Percentiles rank a stretch among this genome's conserved stretches.
These are phyloP conservation scores for Bimastos eiseni DNA, from an alignment of 2,888 invertebrate species.

Conservation along the genomic window DNA sequence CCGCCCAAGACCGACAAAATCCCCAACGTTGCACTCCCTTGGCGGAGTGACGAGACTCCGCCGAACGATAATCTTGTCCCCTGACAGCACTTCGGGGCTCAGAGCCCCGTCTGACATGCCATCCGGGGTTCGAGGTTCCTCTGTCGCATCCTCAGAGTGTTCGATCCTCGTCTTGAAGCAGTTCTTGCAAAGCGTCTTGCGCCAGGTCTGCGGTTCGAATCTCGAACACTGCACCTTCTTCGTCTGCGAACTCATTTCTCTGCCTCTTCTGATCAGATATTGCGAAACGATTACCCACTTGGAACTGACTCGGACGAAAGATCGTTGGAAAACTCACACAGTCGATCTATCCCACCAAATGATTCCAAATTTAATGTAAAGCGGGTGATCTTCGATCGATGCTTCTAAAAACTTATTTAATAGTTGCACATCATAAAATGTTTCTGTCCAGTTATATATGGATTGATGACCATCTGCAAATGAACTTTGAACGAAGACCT, in stretches of 20 bases:
- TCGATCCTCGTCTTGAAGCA: slow-evolving; percentile 44
- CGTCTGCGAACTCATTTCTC: slow-evolving; percentile 19
- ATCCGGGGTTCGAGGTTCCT: not conserved
- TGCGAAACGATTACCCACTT: not conserved
- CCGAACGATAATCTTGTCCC: slow-evolving; percentile 31
- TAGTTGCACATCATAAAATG: not conserved
- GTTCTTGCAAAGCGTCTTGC: slow-evolving; percentile 46
- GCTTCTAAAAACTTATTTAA: not conserved
- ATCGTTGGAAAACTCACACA: not conserved
- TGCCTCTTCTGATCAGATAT: not conserved
- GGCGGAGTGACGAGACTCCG: slow-evolving; percentile 13
- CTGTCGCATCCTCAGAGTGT: slow-evolving; percentile 29
- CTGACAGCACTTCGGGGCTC: slow-evolving; percentile 17
- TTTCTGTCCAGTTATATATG: not conserved
- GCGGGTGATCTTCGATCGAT: not conserved
- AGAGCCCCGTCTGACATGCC: not conserved
- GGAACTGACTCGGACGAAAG: not conserved
- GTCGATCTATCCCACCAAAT: not conserved
- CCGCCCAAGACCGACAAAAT: not conserved
- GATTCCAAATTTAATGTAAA: not conserved
- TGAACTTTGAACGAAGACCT: not conserved
- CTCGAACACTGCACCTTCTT: slow-evolving; percentile 37
- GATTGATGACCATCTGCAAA: not conserved
- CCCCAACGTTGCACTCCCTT: not conserved
- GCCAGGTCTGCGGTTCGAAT: slow-evolving; percentile 46